Conservation (phyloP, 2,797 vertebrate genomes). For the Peromyscus eremicus region DNA sequence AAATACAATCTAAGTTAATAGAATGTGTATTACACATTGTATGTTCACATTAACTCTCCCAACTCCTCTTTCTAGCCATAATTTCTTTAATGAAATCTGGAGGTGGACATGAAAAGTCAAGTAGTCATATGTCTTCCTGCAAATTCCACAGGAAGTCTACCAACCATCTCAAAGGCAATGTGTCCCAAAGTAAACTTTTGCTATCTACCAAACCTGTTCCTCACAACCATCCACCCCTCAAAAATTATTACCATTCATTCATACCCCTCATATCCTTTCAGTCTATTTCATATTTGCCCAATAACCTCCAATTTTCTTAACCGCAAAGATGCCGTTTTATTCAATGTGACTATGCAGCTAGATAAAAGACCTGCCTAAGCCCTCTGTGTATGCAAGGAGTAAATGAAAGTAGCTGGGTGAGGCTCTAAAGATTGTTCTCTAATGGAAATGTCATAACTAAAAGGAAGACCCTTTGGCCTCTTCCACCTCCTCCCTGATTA, state of each 20-base stretch:
- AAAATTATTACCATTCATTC: neutral
- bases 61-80: neutral
- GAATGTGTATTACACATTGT: neutral
- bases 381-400: neutral
- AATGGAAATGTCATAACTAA: neutral
- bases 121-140: neutral
- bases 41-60: neutral
- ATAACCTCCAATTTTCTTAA: neutral
- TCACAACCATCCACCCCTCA: neutral
- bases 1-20: slow-evolving; percentile 39
- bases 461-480: neutral
- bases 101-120: neutral
- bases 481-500: neutral
- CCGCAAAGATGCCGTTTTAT: neutral
- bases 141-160: neutral
- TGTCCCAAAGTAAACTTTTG: neutral
- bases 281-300: neutral
- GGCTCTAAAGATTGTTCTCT: slow-evolving; percentile 4
- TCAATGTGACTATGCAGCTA: neutral
- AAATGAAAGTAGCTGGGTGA: neutral
- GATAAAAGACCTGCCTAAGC: neutral
- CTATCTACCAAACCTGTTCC: neutral
- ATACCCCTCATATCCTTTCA: neutral
- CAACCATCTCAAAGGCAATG: neutral
- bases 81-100: slow-evolving; percentile 14